Conservation (phyloP, 2,113 vertebrate species). For the Gulo gulo region DNA sequence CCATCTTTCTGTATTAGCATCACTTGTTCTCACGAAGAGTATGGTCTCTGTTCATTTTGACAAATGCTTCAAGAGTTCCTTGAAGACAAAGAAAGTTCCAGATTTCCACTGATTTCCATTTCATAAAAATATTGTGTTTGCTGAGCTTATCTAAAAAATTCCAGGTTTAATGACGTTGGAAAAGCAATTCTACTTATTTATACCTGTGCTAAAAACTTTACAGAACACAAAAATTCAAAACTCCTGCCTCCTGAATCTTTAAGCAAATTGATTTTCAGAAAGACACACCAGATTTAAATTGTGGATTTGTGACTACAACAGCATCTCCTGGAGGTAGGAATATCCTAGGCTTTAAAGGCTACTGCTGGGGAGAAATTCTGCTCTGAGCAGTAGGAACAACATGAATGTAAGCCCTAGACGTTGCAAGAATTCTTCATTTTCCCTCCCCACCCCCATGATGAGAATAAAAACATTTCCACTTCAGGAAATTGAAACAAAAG, state of each 20-base stretch:
- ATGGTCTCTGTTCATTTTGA: not conserved
- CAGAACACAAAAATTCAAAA: not conserved
- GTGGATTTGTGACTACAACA: not conserved
- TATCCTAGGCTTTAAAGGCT: not conserved
- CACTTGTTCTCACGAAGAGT: not conserved
- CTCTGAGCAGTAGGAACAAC: not conserved
- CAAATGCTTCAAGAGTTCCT: not conserved
- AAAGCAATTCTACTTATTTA: not conserved
- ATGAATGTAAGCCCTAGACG: not conserved
- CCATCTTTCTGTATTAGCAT: not conserved
- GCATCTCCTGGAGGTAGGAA: not conserved
- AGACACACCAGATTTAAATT: not conserved
- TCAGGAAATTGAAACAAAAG: slow-evolving; percentile 9
- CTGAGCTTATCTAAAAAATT: not conserved
- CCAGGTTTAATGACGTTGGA: not conserved
- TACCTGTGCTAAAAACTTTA: not conserved
- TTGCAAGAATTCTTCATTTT: not conserved
- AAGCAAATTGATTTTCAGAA: not conserved
- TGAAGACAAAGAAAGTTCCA: slow-evolving; percentile 10
- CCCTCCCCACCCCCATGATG: not conserved
- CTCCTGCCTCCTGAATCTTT: not conserved
- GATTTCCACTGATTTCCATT: not conserved
- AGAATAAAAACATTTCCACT: not conserved
- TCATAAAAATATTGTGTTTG: not conserved
- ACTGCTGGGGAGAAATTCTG: not conserved